These are phyloP conservation scores for Oscheius onirici DNA, from an alignment of 2,888 invertebrate species.

Conservation along the genomic window DNA sequence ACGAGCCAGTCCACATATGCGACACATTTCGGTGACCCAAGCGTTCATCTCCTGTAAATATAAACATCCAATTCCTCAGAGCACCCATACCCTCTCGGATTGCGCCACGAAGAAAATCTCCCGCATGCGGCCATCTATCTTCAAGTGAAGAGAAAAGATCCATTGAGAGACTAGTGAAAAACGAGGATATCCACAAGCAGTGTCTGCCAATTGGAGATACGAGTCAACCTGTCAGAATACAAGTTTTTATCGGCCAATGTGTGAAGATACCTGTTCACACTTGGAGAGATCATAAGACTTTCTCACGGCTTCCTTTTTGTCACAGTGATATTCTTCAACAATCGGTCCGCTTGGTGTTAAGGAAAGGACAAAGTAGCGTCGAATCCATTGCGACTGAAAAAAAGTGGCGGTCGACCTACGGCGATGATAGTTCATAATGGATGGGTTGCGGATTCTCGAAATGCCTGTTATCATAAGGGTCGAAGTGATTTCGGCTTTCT, in stretches of 20 bases:
- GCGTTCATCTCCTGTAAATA: slow-evolving; percentile 20
- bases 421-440: slow-evolving; percentile 5
- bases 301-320: slow-evolving; percentile 15
- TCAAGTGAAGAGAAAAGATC: slow-evolving; percentile 24
- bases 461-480: slow-evolving; percentile 24
- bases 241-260: not conserved
- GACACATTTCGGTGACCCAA: slow-evolving; percentile 22
- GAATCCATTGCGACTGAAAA: slow-evolving; percentile 32
- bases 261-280: slow-evolving; percentile 27
- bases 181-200: slow-evolving; percentile 10
- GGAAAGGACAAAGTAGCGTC: slow-evolving; percentile 28
- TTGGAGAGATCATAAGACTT: slow-evolving; percentile 22
- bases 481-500: slow-evolving; percentile 26
- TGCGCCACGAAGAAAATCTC: slow-evolving; percentile 22
- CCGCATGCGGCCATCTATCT: not conserved
- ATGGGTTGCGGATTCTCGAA: slow-evolving; percentile 2
- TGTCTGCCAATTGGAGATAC: slow-evolving; percentile 27
- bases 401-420: slow-evolving; percentile 9
- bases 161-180: slow-evolving; percentile 18
- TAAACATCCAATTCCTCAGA: not conserved
- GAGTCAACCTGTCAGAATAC: slow-evolving; percentile 20
- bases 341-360: not conserved
- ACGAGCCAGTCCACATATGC: not conserved
- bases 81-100: slow-evolving; percentile 1
- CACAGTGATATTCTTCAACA: slow-evolving; percentile 27